Percentiles rank a stretch among this genome's conserved stretches.
Evolutionary conservation across 92 coral and sea anemone species (phyloP).

Genomic region (Bergia puertoricense): DNA sequence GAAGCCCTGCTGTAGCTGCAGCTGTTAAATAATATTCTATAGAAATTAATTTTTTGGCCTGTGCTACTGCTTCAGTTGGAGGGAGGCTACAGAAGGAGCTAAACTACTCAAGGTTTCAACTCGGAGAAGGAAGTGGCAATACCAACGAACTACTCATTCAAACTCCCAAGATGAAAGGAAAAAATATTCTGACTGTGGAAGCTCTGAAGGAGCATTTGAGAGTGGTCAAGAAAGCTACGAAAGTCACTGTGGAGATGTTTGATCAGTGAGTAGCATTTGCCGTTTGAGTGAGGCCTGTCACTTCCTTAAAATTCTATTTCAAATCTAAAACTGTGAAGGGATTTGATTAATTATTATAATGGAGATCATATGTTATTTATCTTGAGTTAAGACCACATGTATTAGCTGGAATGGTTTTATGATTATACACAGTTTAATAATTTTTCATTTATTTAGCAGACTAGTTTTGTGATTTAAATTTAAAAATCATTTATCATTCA

Average conservation of each 20-base stretch:
- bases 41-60: background rate
- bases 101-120: slow-evolving; percentile 66
- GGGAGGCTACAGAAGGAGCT: slow-evolving; percentile 87
- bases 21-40: too few species aligned
- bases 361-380: too few species aligned
- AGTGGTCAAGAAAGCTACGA: slow-evolving; percentile 66
- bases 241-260: slow-evolving; percentile 66
- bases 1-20: background rate
- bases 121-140: slow-evolving; percentile 69
- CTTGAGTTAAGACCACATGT: too few species aligned
- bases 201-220: slow-evolving; percentile 77
- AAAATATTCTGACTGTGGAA: slow-evolving; percentile 70
- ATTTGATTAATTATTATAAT: background rate
- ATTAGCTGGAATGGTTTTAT: too few species aligned
- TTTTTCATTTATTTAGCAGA: too few species aligned
- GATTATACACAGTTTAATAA: too few species aligned
- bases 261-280: slow-evolving; percentile 48
- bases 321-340: background rate
- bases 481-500: too few species aligned
- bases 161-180: slow-evolving; percentile 84
- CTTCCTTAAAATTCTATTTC: background rate
- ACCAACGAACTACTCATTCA: slow-evolving; percentile 86
- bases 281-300: too few species aligned
- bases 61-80: slow-evolving; percentile 60
- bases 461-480: too few species aligned